Evolutionary conservation across 2,113 vertebrate species (phyloP).

Genomic region (Pelvicachromis taeniatus): DNA sequence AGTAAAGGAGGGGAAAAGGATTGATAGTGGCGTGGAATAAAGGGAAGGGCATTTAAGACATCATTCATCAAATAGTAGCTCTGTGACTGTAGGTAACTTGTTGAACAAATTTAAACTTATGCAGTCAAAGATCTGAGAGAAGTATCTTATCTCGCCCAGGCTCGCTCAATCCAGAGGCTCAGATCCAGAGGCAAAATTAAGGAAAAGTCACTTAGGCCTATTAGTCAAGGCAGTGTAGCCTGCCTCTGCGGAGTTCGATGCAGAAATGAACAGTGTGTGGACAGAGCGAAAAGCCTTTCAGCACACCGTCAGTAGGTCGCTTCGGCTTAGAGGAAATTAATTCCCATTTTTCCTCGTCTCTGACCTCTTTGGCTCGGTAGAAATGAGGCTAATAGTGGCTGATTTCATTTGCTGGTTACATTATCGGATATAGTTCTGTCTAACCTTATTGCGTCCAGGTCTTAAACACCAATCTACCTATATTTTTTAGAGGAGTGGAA

Average conservation of each 20-base stretch:
- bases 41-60: neutral
- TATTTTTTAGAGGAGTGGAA: neutral
- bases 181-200: conserved; percentile 17
- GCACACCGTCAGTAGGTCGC: conserved; percentile 76
- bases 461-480: neutral
- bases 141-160: neutral
- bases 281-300: conserved; percentile 51
- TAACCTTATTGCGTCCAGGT: neutral
- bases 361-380: conserved; percentile 78
- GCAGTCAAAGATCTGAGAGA: neutral
- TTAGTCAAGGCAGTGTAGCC: conserved; percentile 25
- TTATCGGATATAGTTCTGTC: conserved; percentile 37
- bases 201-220: conserved; percentile 23
- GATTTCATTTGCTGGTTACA: conserved; percentile 83
- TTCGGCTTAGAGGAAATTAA: conserved; percentile 80
- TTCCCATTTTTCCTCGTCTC: conserved; percentile 63
- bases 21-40: neutral
- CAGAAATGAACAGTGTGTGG: conserved; percentile 39
- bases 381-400: conserved; percentile 83
- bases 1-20: neutral
- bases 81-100: neutral
- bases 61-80: neutral
- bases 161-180: neutral
- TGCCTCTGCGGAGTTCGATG: conserved; percentile 15
- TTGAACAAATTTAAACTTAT: neutral